A percentile compares a stretch with the other conserved stretches of the same genome.
Evolutionary conservation across 2,113 vertebrate species (phyloP).

Genomic region (Arvicanthis niloticus): DNA sequence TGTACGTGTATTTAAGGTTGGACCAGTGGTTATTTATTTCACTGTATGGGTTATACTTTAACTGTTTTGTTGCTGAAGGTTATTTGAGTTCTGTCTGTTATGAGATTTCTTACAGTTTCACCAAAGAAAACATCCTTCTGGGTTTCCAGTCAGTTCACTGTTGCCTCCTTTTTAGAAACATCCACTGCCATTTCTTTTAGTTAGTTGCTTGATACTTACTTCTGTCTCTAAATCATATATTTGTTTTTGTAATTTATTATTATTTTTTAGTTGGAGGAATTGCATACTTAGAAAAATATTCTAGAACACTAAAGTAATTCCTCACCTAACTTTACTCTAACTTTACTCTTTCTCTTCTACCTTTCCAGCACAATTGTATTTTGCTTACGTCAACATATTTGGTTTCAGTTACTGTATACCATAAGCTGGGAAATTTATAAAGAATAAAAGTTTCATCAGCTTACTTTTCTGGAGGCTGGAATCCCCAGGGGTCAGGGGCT

Average conservation of each 20-base stretch:
- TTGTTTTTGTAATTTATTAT: background rate
- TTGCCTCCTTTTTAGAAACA: background rate
- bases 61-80: background rate
- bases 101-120: background rate
- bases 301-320: background rate
- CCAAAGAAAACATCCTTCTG: background rate
- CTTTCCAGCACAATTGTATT: background rate
- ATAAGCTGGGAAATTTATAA: background rate
- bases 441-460: background rate
- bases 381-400: background rate
- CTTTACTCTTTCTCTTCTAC: background rate
- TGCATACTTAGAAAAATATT: background rate
- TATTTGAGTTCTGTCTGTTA: background rate
- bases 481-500: background rate
- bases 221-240: background rate
- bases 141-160: background rate
- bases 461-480: background rate
- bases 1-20: background rate
- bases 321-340: too few relatives aligned
- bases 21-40: background rate
- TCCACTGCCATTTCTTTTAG: background rate
- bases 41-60: background rate
- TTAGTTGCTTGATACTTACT: background rate
- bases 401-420: background rate
- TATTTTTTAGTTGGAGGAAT: background rate